Conservation (phyloP, 2,113 vertebrate species). For the Heterotis niloticus region DNA sequence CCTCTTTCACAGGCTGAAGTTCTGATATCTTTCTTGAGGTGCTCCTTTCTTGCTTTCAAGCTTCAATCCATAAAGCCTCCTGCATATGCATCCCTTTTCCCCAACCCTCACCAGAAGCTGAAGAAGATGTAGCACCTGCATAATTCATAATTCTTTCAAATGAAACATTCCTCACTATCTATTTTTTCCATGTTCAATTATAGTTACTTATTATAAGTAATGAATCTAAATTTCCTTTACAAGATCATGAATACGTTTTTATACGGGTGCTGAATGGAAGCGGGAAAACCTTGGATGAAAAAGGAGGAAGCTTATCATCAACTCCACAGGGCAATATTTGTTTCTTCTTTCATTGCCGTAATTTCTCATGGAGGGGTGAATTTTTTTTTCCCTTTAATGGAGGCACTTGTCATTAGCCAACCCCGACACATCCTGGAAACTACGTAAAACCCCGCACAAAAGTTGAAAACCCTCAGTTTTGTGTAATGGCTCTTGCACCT, state of each 20-base stretch:
- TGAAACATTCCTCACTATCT: slow-evolving; percentile 8
- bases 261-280: slow-evolving; percentile 20
- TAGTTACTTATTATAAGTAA: slow-evolving; percentile 21
- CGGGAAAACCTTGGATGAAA: slow-evolving; percentile 12
- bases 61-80: background rate
- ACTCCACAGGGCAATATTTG: slow-evolving; percentile 14
- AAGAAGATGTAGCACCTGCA: slow-evolving; percentile 21
- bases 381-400: background rate
- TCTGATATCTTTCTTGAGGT: background rate
- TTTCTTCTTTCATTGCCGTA: slow-evolving; percentile 15
- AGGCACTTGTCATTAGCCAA: slow-evolving; percentile 5
- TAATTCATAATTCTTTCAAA: slow-evolving; percentile 22
- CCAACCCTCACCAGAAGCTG: background rate
- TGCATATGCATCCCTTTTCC: background rate
- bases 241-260: slow-evolving; percentile 20
- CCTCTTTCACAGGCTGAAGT: background rate
- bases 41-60: background rate
- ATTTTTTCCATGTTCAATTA: slow-evolving; percentile 23
- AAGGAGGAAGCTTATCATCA: slow-evolving; percentile 17
- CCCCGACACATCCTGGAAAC: slow-evolving; percentile 6
- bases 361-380: slow-evolving; percentile 14
- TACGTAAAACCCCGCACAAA: background rate
- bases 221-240: slow-evolving; percentile 23
- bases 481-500: slow-evolving; percentile 10
- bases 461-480: background rate